Evolutionary conservation across 2,113 vertebrate genomes (phyloP), one percentile per base, ranked within the genome.

Genomic region (Collichthys lucidus): DNA sequence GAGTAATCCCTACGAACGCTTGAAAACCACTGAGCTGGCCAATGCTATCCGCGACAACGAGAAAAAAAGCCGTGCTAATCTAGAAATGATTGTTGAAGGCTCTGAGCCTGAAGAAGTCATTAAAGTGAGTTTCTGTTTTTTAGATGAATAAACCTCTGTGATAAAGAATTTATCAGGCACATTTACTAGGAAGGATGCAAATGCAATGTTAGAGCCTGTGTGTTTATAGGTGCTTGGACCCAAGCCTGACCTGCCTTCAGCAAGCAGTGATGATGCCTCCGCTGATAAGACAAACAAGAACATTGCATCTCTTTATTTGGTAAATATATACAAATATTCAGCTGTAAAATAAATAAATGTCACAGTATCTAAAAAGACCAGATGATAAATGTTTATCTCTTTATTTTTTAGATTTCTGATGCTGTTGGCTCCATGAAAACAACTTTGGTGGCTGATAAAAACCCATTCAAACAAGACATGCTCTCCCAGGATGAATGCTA

Each of bases 41-140:
- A 76, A 77, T 0, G 89, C 82, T 22, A 94, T 96, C 68, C 94
- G 94, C 0, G 91, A 95, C 88, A 94, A 92, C 1, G 95, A 96
- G 82, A 79, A 93, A 26, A 79, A 61, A 1, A 93, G 94, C 1
- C 93, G 94, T 0, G 80, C 83, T 9, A 26, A 64, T 2, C 0
- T 96, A 7, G 62, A 92, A 0, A 82, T 90, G 59, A 47, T 93
- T 29, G 85, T 92, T 0, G 94, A 96, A 26, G 93, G 89, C 3
- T 10, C 2, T 1, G 95, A 96, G 64, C 92, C 94, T 0, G 66
- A 91, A 20, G 82, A 35, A 0, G 24, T 96, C 65, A 70, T 88
- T 16, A 2, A 72, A 0, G 95, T 96, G 74, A 91, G 92, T 20
- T 3, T 63, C 35, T 5, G 22, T 3, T 50, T 59, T 31, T 19